phyloP scores from a whole-genome alignment of 1,140 invertebrate species.

The Euschistus heros region DNA sequence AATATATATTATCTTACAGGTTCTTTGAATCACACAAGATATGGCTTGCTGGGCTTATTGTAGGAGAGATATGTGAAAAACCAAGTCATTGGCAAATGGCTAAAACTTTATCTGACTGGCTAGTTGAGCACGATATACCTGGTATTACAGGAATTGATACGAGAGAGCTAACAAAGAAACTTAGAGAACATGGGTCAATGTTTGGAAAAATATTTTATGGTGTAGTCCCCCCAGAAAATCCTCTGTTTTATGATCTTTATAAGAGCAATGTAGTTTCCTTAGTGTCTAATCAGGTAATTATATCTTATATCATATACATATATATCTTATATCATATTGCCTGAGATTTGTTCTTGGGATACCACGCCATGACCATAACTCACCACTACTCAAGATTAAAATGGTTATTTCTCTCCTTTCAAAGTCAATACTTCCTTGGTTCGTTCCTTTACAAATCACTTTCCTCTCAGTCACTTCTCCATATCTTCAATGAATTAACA shows the following conservation, averaged over 20 bases:
- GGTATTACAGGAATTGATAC: slow-evolving; percentile 89
- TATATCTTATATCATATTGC: not conserved
- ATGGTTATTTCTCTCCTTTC: no score
- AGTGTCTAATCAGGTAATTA: slow-evolving; percentile 69
- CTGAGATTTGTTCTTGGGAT: no score
- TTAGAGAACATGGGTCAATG: slow-evolving; percentile 72
- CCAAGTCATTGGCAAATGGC: slow-evolving; percentile 83
- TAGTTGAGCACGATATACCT: slow-evolving; percentile 64
- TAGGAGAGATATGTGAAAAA: slow-evolving; percentile 74
- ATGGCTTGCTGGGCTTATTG: slow-evolving; percentile 85
- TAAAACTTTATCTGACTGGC: slow-evolving; percentile 73
- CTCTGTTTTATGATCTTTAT: slow-evolving; percentile 67
- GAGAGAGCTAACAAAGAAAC: slow-evolving; percentile 72
- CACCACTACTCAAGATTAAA: no score
- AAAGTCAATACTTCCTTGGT: no score
- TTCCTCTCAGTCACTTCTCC: no score
- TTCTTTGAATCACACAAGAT: slow-evolving; percentile 88
- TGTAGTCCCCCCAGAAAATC: slow-evolving; percentile 35
- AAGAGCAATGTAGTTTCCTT: slow-evolving; percentile 76
- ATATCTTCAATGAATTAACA: no score
- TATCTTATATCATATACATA: not conserved
- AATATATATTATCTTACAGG: slow-evolving; percentile 43
- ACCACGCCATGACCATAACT: no score
- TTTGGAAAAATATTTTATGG: slow-evolving; percentile 64
- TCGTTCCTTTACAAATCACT: no score